These are phyloP conservation scores for Anabacerthia variegaticeps DNA, from an alignment of 2,797 vertebrate genomes.

Conservation along the genomic window DNA sequence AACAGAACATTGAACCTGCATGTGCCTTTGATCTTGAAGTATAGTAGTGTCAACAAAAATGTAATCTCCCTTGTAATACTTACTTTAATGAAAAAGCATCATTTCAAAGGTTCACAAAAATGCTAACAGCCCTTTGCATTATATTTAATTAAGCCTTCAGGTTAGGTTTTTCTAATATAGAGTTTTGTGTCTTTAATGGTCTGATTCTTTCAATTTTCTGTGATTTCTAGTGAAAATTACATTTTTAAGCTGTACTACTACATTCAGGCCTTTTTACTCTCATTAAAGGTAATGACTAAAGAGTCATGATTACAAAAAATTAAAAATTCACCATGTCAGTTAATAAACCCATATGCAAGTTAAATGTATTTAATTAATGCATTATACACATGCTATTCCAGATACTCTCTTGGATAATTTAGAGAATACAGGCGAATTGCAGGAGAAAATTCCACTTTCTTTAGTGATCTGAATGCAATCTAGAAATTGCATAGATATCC, in stretches of 20 bases:
- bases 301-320: conserved; percentile 21
- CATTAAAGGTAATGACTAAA: conserved; percentile 40
- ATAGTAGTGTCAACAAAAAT: conserved; percentile 47
- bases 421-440: conserved; percentile 15
- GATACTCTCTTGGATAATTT: conserved; percentile 28
- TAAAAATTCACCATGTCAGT: conserved; percentile 14
- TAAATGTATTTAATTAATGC: conserved; percentile 55
- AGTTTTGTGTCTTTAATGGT: conserved; percentile 44
- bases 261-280: conserved; percentile 8
- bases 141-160: conserved; percentile 58
- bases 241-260: conserved; percentile 37
- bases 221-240: conserved; percentile 34
- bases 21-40: conserved; percentile 58
- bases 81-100: conserved; percentile 50
- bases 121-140: conserved; percentile 15
- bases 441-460: background rate
- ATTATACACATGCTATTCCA: conserved; percentile 37
- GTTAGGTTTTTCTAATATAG: conserved; percentile 37
- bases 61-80: conserved; percentile 44
- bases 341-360: background rate
- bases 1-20: conserved; percentile 10
- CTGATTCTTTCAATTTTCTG: conserved; percentile 26
- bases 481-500: background rate
- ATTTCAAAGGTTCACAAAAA: conserved; percentile 59
- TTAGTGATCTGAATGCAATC: background rate